Base-by-base conservation (phyloP, 2,113 vertebrate species). In the Mustelus asterias region DNA sequence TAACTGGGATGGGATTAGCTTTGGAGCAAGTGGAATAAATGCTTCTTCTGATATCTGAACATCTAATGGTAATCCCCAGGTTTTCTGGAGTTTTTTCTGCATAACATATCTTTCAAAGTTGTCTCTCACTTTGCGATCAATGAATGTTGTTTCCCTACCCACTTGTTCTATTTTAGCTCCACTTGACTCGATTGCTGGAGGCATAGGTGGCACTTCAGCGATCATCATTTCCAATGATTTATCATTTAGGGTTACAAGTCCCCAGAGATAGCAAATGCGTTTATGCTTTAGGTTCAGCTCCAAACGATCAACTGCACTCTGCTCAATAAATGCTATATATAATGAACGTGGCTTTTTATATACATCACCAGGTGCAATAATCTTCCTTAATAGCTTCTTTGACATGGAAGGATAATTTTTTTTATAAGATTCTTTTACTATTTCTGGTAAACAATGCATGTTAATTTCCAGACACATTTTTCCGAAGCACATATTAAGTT, bases 51-150 rank as follows among this genome's bases (percentile, higher is more conserved):
- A 96, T 44, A 24, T 78, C n/a, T n/a, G 58, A 26, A 96, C 41
- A 16, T 63, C 3, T 5, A n/a, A 22, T 10, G 96, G 96, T 7
- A 89, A 3, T 22, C 96, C 92, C 96, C 96, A 96, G 24, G 29
- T 26, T 0, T 96, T 67, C 83, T 96, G 83, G 6, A 96, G 70
- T 48, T 65, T 29, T 16, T 90, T 96, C 33, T 37, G 95, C 8
- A 2, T 95, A 48, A 95, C 0, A 8, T 96, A 89, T 41, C 33
- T 26, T 29, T 96, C 96, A 4, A 96, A 29, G 24, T 29, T 60
- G 0, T 14, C 96, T 69, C 96, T 80, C 6, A 29, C 20, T 1
- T 72, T 2, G 14, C 22, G 33, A 37, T 6, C 41, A 10, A 96
- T 24, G 70, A 92, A 96, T 1, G 9, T 2, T 37, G 10, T 41